Base-by-base conservation (phyloP, 2,113 vertebrate genomes). In the Seriola dumerili region DNA sequence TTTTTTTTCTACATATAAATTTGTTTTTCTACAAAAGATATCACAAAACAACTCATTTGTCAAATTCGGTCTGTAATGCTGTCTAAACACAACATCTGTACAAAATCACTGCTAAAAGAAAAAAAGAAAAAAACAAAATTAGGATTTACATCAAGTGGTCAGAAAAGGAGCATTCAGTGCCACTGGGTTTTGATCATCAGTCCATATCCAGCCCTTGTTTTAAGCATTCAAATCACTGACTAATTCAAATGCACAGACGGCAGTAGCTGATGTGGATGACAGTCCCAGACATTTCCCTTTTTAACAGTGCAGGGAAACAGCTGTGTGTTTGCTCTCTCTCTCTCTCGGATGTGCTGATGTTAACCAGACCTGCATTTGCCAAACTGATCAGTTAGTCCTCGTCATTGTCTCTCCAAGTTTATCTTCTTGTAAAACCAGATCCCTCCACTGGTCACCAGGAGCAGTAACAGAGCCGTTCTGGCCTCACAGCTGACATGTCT, bases 11-110 rank as follows among this genome's bases (percentile, higher is more conserved):
- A 21, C 52, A 40, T 55, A 46, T 7, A 23, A 66, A 36, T 34
- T 2, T 4, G 34, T n/a, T 70, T 61, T 70, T 46, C 36, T 21
- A 17, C 7, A 19, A 68, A 34, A 25, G 4, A 64, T 21, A 32
- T 67, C 8, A 29, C 38, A 42, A 48, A 46, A 40, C 17, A 3
- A 10, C 8, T 29, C 10, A 50, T 48, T 29, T n/a, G 9, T 67
- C 58, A 44, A 21, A 67, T 72, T 61, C 21, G 16, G 29, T 69
- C 44, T 62, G 55, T 55, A n/a, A 63, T 38, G 34, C 14, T 63
- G 44, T 23, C 42, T 36, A 10, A 23, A 40, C 34, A 67, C 10
- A 64, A 16, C 29, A 29, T 29, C 21, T 16, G 12, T 42, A 21
- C 32, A 38, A 11, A 46, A 17, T 34, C 1, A 29, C 40, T 50